Percentiles rank a stretch among this genome's conserved stretches.
Conservation (phyloP, 1,140 invertebrate genomes). For the Hyles euphorbiae region DNA sequence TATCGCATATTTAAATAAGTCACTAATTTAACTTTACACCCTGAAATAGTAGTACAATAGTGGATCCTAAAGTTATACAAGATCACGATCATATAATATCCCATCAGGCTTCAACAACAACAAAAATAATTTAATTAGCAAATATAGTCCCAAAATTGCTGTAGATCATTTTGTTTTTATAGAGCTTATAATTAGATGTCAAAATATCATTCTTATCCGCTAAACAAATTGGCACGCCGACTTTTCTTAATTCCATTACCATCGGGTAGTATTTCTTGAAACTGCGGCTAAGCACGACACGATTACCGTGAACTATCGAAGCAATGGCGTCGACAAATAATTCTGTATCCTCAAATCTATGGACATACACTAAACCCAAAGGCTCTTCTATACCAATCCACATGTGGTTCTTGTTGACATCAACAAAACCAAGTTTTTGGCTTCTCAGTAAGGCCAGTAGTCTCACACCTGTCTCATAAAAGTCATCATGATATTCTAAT, state of each 20-base stretch:
- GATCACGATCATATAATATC: background rate
- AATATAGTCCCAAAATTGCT: slow-evolving; percentile 33
- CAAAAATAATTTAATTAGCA: slow-evolving; percentile 24
- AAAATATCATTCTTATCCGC: background rate
- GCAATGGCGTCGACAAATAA: background rate
- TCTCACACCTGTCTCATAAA: background rate
- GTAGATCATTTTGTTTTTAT: slow-evolving; percentile 16
- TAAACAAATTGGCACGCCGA: background rate
- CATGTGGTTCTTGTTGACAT: background rate
- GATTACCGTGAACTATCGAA: background rate
- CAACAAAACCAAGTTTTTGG: background rate
- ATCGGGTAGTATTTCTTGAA: background rate
- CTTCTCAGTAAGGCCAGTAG: background rate
- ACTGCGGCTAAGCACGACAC: background rate
- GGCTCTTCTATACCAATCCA: background rate
- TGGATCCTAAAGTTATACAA: background rate
- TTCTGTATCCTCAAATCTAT: background rate
- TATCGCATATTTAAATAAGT: background rate
- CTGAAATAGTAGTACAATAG: background rate
- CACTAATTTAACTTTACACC: background rate
- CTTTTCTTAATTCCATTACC: background rate
- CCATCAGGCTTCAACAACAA: background rate
- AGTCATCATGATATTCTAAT: background rate
- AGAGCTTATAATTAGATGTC: too few relatives aligned
- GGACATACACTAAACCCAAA: background rate